These are phyloP conservation scores for Tyrannus savana DNA, from an alignment of 2,113 vertebrate species.

Conservation along the genomic window DNA sequence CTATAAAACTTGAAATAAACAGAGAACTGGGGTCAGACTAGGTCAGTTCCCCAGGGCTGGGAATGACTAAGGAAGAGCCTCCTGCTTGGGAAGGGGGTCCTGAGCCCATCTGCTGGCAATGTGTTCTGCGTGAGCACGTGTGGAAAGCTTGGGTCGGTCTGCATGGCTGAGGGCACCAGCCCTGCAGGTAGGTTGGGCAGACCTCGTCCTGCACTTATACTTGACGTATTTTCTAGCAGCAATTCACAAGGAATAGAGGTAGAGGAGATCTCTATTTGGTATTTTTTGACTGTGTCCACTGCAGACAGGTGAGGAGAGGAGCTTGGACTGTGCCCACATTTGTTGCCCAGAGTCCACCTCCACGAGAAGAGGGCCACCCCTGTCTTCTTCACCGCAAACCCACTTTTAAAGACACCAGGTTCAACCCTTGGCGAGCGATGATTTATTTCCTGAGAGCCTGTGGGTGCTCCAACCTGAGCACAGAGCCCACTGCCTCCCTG, in stretches of 20 bases:
- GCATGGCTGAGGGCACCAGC: background rate
- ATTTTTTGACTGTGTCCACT: background rate
- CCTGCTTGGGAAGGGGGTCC: background rate
- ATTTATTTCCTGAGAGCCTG: background rate
- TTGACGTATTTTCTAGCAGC: background rate
- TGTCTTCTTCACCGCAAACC: background rate
- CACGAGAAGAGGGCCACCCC: background rate
- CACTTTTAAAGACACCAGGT: background rate
- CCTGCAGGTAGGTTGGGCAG: background rate
- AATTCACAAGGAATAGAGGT: background rate
- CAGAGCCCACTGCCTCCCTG: background rate
- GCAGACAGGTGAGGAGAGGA: background rate
- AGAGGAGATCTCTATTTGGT: background rate
- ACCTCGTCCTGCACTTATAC: background rate
- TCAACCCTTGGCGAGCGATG: rapidly evolving
- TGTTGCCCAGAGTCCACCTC: background rate
- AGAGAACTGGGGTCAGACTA: background rate
- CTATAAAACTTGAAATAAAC: slow-evolving; percentile 15
- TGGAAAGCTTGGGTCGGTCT: background rate
- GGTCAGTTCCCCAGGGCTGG: background rate
- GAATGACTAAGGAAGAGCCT: background rate
- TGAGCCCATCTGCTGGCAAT: rapidly evolving
- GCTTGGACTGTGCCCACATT: background rate
- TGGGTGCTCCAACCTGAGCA: background rate
- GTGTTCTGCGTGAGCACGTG: rapidly evolving